Evolutionary conservation across 1,140 invertebrate species (phyloP), one percentile per base, ranked within the genome.

Genomic region (Orchesella cincta): DNA sequence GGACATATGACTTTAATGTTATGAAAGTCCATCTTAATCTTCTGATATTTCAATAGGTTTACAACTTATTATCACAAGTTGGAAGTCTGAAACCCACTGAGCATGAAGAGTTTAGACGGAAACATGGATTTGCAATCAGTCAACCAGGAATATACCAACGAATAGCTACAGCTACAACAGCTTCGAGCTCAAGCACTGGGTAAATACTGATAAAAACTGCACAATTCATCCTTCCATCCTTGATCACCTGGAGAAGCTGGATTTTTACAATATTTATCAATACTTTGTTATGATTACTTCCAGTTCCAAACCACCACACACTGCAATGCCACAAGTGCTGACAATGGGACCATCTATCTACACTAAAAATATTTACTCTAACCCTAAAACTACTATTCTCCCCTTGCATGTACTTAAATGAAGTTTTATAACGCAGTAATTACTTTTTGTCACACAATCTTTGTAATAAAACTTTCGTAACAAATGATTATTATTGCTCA

Each of bases 41-140:
- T 23, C 57, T 64, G n/a, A n/a, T 8, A 64, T 14, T n/a, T 51
- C n/a, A 64, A 29, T 34, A 80, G 79, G 74, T 76, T 28, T 80
- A 76, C 29, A 78, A 80, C 31, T 33, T 82, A 35, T 28, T 82
- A 2, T 77, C 74, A 20, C 77, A 82, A 73, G 72, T 78, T 23
- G 81, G 81, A 8, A 76, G 36, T 3, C 51, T 82, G 16, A 82
- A 82, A 74, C 77, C 78, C 12, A 73, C 76, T 64, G 81, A 82
- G 35, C 78, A 82, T 31, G 73, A 75, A 35, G 46, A 78, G 26
- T 82, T 78, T 33, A 70, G 76, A 18, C 46, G 78, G 1, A 78
- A 79, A 57, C 78, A 81, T 73, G 80, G 80, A 16, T 75, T 81
- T 39, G 51, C 74, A 8, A 72, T 34, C n/a, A 36, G 23, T 28